Evolutionary conservation across 2,113 vertebrate species (phyloP).

Genomic region (Rafetus swinhoei): DNA sequence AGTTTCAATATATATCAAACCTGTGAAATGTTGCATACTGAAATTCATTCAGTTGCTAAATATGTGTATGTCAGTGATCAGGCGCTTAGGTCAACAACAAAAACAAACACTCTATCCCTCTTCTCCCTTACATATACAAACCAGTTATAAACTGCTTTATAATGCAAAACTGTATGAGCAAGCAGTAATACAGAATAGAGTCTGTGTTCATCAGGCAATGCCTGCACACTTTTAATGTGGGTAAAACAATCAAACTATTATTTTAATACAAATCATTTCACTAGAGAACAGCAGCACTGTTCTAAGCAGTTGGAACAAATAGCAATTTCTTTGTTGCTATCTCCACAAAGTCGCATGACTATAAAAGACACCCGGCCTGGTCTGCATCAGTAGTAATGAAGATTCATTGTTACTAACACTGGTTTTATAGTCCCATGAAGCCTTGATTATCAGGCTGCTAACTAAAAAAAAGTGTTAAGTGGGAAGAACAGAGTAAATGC

Average conservation of each 20-base stretch:
- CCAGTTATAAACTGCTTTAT: not conserved
- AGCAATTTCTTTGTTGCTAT: not conserved
- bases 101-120: not conserved
- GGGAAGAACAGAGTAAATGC: not conserved
- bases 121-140: not conserved
- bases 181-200: not conserved
- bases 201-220: not conserved
- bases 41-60: not conserved
- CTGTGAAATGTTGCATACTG: not conserved
- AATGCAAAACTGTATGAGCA: not conserved
- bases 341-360: not conserved
- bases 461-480: not conserved
- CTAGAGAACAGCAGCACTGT: not conserved
- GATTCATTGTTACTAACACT: not conserved
- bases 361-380: not conserved
- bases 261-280: constrained; percentile 4
- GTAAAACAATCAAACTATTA: not conserved
- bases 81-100: not conserved
- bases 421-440: not conserved
- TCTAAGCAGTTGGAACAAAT: not conserved
- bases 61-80: not conserved
- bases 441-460: not conserved
- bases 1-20: not conserved
- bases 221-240: not conserved
- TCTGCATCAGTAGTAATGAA: not conserved